Evolutionary conservation across 2,113 vertebrate species (phyloP), one percentile per base, ranked within the genome.

Genomic region (Heptranchias perlo): DNA sequence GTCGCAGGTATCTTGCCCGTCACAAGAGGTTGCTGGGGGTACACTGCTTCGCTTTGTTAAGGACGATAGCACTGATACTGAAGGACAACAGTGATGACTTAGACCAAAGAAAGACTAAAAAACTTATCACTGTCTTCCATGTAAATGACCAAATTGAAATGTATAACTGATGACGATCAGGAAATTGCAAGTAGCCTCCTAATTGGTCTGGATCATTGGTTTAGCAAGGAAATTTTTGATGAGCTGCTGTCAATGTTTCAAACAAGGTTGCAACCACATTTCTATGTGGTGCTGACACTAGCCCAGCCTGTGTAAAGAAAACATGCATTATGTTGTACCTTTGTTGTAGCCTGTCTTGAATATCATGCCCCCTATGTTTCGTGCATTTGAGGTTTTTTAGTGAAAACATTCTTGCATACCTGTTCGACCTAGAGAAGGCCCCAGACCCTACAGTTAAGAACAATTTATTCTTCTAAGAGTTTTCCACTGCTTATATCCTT

Each of bases 101-200:
- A 96, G 98, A 97, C 96, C 97, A 97, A 87, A 97, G 97, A 95
- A 97, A 97, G 0, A 98, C 98, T 49, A 98, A 98, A 96, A 97
- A 97, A 1, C 97, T 98, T 28, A 98, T 99, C 96, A 97, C 98
- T 99, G 97, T 98, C 98, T 0, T 99, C 98, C 23, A 98, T 96
- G 11, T 99, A 99, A 96, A 99, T 99, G 99, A 99, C 98, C 93
- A 98, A 97, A 94, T 98, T 98, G 0, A 99, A 99, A 98, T 98
- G 99, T 0, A 96, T 98, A 54, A 89, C 98, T 25, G 97, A 96
- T 69, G 98, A 99, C 61, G 99, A 99, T 98, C 98, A 99, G 96
- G 98, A 98, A 96, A 98, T 98, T 0, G 98, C 99, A 4, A 99
- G 99, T 97, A 97, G 96, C 0, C 98, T 99, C 89, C 97, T 99